phyloP scores from a whole-genome alignment of 2,113 vertebrate species.

The Megaceryle torquata region DNA sequence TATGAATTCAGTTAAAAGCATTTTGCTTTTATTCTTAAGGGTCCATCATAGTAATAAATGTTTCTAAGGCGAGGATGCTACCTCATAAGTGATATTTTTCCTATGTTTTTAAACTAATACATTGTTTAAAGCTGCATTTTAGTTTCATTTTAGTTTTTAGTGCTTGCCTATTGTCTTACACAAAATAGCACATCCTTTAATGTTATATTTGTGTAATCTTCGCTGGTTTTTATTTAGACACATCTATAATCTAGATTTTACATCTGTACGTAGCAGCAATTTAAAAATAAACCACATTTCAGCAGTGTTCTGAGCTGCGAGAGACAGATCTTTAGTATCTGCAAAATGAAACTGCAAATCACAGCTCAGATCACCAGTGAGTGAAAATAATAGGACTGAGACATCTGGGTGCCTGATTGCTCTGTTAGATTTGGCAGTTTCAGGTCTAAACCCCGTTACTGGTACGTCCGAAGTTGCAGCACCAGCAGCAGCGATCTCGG shows the following conservation, averaged over 20 bases:
- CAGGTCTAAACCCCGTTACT: neutral
- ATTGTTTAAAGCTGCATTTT: conserved; percentile 20
- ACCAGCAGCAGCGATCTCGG: neutral
- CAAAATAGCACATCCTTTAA: conserved; percentile 36
- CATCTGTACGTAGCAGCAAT: neutral
- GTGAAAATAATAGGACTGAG: conserved; percentile 30
- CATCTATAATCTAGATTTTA: conserved; percentile 19
- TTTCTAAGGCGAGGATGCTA: neutral
- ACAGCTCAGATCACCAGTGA: neutral
- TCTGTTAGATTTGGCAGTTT: neutral
- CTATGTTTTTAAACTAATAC: neutral
- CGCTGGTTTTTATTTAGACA: conserved; percentile 28
- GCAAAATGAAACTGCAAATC: conserved; percentile 33
- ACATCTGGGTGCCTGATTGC: neutral
- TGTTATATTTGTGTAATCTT: conserved; percentile 23
- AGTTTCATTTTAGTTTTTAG: conserved; percentile 25
- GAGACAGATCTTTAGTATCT: neutral
- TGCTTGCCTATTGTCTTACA: neutral
- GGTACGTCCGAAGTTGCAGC: neutral
- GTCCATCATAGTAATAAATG: conserved; percentile 30
- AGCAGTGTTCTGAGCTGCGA: neutral
- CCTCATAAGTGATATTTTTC: neutral
- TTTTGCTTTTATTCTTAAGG: conserved; percentile 27
- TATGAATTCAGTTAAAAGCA: neutral
- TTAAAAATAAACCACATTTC: conserved; percentile 33